These are phyloP conservation scores for Anarhynchus alexandrinus DNA, from an alignment of 2,113 vertebrate species.

Conservation along the genomic window DNA sequence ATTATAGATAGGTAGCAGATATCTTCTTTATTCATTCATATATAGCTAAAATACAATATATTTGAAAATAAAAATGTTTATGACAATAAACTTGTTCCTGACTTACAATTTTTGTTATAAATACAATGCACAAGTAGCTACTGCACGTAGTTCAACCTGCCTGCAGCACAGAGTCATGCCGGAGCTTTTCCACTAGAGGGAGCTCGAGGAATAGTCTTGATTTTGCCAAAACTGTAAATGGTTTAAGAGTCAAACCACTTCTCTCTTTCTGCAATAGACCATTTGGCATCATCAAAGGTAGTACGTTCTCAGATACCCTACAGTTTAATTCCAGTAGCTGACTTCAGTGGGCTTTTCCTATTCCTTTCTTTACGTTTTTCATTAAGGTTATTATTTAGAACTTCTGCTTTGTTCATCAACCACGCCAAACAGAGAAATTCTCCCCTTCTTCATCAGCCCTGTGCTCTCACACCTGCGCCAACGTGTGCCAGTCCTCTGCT, in stretches of 20 bases:
- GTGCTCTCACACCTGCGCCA: background rate
- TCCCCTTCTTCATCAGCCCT: background rate
- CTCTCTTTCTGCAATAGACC: fast-evolving
- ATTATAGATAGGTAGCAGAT: background rate
- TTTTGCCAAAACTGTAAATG: background rate
- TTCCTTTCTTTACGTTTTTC: background rate
- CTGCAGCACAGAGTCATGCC: background rate
- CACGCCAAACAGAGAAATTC: background rate
- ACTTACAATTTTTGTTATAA: background rate
- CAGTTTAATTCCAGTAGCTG: background rate
- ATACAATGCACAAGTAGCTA: background rate
- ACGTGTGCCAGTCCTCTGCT: background rate
- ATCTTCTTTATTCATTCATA: background rate
- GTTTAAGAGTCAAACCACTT: background rate
- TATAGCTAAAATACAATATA: background rate
- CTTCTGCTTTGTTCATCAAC: background rate
- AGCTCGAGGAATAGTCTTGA: background rate
- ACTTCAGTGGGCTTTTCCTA: background rate
- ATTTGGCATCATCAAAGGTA: background rate
- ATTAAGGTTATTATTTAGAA: background rate
- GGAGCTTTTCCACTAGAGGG: constrained; percentile 30
- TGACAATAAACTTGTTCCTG: background rate
- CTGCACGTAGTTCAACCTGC: fast-evolving
- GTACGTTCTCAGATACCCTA: fast-evolving
- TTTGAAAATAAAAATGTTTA: background rate